Percentiles rank a stretch among this genome's conserved stretches.
phyloP scores from a whole-genome alignment of 2,797 vertebrate genomes.

The Pipistrellus pygmaeus region DNA sequence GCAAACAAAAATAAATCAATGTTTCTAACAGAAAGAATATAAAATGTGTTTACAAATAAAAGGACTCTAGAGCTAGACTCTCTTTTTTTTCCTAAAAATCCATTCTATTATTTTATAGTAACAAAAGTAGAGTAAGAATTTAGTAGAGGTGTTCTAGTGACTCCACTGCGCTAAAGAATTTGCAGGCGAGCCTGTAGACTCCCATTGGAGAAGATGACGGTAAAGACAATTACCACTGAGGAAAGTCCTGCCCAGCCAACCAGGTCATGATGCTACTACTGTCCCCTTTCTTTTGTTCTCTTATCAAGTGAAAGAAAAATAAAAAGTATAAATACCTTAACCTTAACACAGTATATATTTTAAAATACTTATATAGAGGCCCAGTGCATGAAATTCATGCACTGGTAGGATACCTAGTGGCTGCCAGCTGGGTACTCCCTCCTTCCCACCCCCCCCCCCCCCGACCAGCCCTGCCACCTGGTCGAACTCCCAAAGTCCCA shows the following conservation, averaged over 20 bases:
- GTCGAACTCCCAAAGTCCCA: no score
- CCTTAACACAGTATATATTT: neutral
- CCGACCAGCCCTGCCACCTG: no score
- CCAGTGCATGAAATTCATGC: no score
- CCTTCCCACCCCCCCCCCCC: no score
- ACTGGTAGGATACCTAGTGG: no score
- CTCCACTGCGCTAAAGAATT: neutral
- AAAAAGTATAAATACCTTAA: neutral
- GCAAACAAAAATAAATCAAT: constrained; percentile 54
- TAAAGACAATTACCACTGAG: neutral
- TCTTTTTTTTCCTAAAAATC: neutral
- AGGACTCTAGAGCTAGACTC: neutral
- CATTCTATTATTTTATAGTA: constrained; percentile 26
- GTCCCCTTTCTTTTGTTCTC: neutral
- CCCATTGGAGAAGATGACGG: neutral
- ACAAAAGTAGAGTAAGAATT: neutral
- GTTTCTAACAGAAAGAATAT: constrained; percentile 39
- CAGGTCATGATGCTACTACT: neutral
- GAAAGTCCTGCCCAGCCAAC: neutral
- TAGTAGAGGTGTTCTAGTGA: neutral
- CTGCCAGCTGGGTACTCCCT: no score
- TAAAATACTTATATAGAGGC: neutral
- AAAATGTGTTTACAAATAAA: constrained; percentile 23
- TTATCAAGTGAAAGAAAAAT: neutral
- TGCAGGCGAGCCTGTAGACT: neutral